Evolutionary conservation across 2,797 vertebrate species (phyloP).

Genomic region (Melanogrammus aeglefinus): DNA sequence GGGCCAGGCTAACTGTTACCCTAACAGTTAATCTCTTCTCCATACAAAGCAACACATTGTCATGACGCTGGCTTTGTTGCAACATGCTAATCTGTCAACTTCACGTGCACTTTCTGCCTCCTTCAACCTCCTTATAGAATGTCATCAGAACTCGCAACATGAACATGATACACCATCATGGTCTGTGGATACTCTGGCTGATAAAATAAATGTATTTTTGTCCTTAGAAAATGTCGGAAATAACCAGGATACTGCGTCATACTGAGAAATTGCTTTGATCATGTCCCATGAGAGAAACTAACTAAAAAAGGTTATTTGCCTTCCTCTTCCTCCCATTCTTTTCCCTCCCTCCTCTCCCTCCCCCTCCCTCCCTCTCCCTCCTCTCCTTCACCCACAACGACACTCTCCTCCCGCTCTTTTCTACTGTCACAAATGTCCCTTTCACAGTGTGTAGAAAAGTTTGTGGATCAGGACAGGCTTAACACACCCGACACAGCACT

Average conservation of each 20-base stretch:
- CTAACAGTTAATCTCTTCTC: constrained; percentile 74
- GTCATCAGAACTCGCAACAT: constrained; percentile 4
- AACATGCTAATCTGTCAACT: constrained; percentile 65
- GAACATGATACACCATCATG: neutral
- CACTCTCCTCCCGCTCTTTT: constrained; percentile 39
- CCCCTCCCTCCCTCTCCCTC: constrained; percentile 21
- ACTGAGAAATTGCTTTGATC: constrained; percentile 34
- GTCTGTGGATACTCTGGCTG: neutral
- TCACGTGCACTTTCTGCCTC: constrained; percentile 40
- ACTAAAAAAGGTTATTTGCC: constrained; percentile 56
- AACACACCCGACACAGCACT: constrained; percentile 73
- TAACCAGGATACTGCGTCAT: constrained; percentile 22
- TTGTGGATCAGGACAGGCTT: constrained; percentile 80
- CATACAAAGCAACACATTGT: constrained; percentile 71
- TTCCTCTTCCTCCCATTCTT: neutral
- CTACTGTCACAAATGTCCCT: constrained; percentile 77
- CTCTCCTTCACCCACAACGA: neutral
- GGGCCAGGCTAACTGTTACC: constrained; percentile 57
- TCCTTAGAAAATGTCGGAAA: neutral
- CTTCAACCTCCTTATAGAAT: neutral
- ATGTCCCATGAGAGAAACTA: constrained; percentile 42
- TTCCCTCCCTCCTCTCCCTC: neutral
- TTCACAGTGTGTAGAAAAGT: constrained; percentile 82
- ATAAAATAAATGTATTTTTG: too few species aligned
- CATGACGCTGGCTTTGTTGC: constrained; percentile 62